phyloP scores from a whole-genome alignment of 2,113 vertebrate species.

The Daphoenositta chrysoptera region DNA sequence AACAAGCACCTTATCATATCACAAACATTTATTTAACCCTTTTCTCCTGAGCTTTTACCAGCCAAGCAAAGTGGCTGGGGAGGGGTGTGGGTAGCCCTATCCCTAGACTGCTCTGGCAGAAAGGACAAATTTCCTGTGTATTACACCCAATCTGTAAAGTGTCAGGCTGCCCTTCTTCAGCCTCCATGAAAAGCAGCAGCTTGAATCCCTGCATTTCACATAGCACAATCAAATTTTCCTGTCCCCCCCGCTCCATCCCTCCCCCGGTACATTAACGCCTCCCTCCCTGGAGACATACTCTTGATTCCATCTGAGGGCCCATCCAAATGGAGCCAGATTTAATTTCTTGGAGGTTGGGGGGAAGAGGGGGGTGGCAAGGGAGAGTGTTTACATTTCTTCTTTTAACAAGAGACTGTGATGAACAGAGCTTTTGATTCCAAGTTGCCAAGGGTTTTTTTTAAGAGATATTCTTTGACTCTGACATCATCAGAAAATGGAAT shows the following conservation, averaged over 20 bases:
- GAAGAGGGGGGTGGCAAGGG: neutral
- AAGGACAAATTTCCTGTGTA: conserved; percentile 76
- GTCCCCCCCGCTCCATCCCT: neutral
- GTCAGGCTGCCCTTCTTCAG: conserved; percentile 66
- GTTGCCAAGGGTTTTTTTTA: neutral
- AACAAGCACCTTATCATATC: conserved; percentile 97
- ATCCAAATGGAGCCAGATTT: conserved; percentile 67
- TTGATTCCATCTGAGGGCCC: conserved; percentile 53
- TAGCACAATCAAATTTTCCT: conserved; percentile 54
- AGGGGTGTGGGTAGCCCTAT: conserved; percentile 58
- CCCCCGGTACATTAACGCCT: conserved; percentile 57
- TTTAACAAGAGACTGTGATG: conserved; percentile 65
- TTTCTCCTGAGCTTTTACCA: conserved; percentile 84
- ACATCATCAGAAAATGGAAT: conserved; percentile 77
- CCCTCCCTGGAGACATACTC: conserved; percentile 55
- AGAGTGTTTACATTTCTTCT: conserved; percentile 74
- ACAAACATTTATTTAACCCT: conserved; percentile 99
- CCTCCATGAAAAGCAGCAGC: conserved; percentile 62
- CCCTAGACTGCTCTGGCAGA: conserved; percentile 75
- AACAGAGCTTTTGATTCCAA: conserved; percentile 63
- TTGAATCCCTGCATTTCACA: conserved; percentile 53
- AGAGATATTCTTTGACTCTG: conserved; percentile 72
- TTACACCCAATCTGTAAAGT: conserved; percentile 79
- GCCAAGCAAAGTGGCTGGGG: conserved; percentile 77
- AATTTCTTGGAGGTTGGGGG: conserved; percentile 52